These are phyloP conservation scores for Albula glossodonta DNA, from an alignment of 2,113 vertebrate genomes.

Conservation along the genomic window DNA sequence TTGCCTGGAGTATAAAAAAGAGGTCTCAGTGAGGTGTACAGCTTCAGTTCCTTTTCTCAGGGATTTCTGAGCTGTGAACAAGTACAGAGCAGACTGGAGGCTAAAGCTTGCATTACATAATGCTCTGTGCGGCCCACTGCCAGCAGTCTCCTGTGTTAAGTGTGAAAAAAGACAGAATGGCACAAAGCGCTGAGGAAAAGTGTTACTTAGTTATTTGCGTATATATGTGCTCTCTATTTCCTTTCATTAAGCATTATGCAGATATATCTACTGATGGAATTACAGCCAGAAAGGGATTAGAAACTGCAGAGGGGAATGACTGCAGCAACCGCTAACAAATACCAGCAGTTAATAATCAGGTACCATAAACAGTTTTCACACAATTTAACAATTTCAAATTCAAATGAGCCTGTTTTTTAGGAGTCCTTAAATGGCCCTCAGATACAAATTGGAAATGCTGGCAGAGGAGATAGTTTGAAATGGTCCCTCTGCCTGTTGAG, in stretches of 20 bases:
- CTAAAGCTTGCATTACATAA: background rate
- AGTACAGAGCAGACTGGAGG: background rate
- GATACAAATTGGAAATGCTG: slow-evolving; percentile 47
- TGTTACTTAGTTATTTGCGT: background rate
- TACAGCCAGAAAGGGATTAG: slow-evolving; percentile 42
- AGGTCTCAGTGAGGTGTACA: background rate
- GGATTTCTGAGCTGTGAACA: background rate
- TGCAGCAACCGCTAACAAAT: slow-evolving; percentile 50
- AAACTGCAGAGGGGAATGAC: slow-evolving; percentile 49
- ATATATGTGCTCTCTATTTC: background rate
- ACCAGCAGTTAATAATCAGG: slow-evolving; percentile 51
- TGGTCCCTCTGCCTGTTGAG: slow-evolving; percentile 13
- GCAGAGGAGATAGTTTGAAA: slow-evolving; percentile 25
- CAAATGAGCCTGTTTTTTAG: slow-evolving; percentile 49
- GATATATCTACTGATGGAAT: slow-evolving; percentile 34
- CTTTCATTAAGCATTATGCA: slow-evolving; percentile 11
- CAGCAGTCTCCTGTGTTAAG: background rate
- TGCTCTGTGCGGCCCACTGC: background rate
- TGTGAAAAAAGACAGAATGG: slow-evolving; percentile 2
- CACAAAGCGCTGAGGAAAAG: slow-evolving; percentile 1
- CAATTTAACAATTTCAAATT: slow-evolving; percentile 46
- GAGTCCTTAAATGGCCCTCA: slow-evolving; percentile 42
- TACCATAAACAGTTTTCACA: slow-evolving; percentile 44
- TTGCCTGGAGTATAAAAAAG: background rate
- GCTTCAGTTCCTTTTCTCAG: background rate